These are phyloP conservation scores for Mythimna lalbum DNA, from an alignment of 2,888 invertebrate species.

Conservation along the genomic window DNA sequence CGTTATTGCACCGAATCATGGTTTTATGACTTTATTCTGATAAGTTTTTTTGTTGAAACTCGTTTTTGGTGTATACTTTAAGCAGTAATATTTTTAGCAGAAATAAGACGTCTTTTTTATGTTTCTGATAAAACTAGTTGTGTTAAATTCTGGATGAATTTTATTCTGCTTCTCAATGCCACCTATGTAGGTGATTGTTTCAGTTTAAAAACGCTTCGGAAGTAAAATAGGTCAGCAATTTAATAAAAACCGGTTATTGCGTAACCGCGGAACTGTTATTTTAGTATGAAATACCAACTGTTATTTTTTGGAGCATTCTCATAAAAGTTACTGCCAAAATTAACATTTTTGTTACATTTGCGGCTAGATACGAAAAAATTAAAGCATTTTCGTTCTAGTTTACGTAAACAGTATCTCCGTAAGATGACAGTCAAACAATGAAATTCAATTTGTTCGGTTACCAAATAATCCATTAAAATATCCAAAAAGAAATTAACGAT, in stretches of 20 bases:
- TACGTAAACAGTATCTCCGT: background rate
- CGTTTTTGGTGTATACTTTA: slow-evolving; percentile 42
- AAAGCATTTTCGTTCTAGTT: background rate
- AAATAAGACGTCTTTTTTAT: slow-evolving; percentile 22
- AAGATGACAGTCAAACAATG: slow-evolving; percentile 1
- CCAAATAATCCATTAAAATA: slow-evolving; percentile 40
- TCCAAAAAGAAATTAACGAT: slow-evolving; percentile 52
- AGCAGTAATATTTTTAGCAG: no score
- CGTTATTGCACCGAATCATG: slow-evolving; percentile 57
- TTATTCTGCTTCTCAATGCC: slow-evolving; percentile 3
- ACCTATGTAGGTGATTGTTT: slow-evolving; percentile 4
- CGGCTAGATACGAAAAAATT: background rate
- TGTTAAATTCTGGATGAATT: slow-evolving; percentile 22
- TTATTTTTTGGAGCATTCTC: background rate
- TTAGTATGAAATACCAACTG: slow-evolving; percentile 6
- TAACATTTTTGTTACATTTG: slow-evolving; percentile 14
- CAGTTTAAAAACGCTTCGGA: background rate
- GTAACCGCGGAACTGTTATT: slow-evolving; percentile 1
- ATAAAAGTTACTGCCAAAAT: slow-evolving; percentile 18
- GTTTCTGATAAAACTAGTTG: background rate
- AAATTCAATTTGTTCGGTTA: slow-evolving; percentile 24
- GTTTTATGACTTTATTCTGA: slow-evolving; percentile 58
- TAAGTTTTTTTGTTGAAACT: slow-evolving; percentile 39
- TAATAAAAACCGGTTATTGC: slow-evolving; percentile 20
- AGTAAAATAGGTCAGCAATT: slow-evolving; percentile 13